Evolutionary conservation across 2,888 invertebrate genomes (phyloP), one percentile per base, ranked within the genome.

Genomic region (Andrena hattorfiana): DNA sequence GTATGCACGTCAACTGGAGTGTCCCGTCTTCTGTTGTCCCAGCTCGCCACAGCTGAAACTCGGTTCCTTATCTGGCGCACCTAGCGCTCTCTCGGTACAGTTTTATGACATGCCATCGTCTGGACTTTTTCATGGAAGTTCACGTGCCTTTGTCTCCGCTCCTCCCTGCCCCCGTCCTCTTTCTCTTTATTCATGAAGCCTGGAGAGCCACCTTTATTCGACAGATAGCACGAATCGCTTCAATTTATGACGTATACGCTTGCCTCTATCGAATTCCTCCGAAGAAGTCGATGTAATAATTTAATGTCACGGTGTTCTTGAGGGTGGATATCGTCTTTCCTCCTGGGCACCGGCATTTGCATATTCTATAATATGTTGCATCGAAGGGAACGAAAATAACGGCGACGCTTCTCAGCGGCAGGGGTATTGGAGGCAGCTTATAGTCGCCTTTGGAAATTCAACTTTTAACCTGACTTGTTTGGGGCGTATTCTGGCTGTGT

Each of bases 181-280:
- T 73, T 72, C 77, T 72, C 72, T 78, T 73, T 79, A 74, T 69
- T 79, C 69, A 69, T 70, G 69, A 69, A 81, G 20, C 64, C 54
- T 10, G 23, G 20, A 49, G 26, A 30, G 54, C 56, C 64, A 51
- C 60, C 70, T 83, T 74, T 82, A 73, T 82, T 82, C 77, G 77
- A 74, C 73, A 67, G 77, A 83, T 77, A 83, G 73, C 69, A 68
- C 60, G 74, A 78, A 83, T 83, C 75, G 78, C 75, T 84, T 78
- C 78, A 69, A 72, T 83, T 76, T 69, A 42, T 63, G 71, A 62
- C 79, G 59, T 67, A 69, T 32, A 60, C 59, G 51, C 23, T 63
- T 30, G 28, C 59, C 66, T 32, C 48, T 78, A 67, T 82, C 80
- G 70, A 51, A 64, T 76, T 71, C 23, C 32, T 2, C 10, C 68